Base-by-base conservation (phyloP, 2,797 vertebrate species). In the Sebastolobus alascanus region DNA sequence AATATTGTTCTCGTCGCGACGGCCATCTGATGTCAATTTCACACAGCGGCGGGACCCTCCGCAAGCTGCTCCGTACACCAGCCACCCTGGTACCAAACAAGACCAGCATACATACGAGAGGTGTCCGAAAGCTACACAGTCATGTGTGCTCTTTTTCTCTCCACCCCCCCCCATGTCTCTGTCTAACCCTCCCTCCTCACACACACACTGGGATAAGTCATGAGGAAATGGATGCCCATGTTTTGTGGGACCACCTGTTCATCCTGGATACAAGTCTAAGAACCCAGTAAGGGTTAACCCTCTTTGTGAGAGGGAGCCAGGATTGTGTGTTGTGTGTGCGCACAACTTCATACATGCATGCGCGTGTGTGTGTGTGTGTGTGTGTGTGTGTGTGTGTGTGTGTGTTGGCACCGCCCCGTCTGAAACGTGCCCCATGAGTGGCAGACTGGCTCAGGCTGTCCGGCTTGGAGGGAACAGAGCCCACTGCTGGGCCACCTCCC, bases 221-320 rank as follows among this genome's bases (percentile, higher is more conserved):
- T 82, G 87, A 93, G 91, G 92, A 95, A 95, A 95, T 94, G 89
- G 92, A 95, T 94, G 94, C 90, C 92, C 92, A 93, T 95, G 94
- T 95, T 95, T 94, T 93, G 93, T 94, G 89, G 86, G 92, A 94
- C 94, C 94, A 95, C 94, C 94, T 95, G 94, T 95, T 95, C 94
- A 93, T 94, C 91, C 92, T 94, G 94, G 94, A 94, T 91, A 90
- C 91, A 89, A 94, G 93, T 92, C 93, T 93, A 76, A 93, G 86
- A 92, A 89, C 92, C 89, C 91, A 88, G 90, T 87, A 94, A 94
- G 94, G 93, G 94, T 95, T 95, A 95, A 95, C 92, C 85, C 91
- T 90, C 87, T 89, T 92, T 86, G 84, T 90, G 90, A 84, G 90
- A 87, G 73, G 81, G 75, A 91, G 93, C 92, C 90, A 93, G 90